These are phyloP conservation scores for Melanotaenia nigrans DNA, from an alignment of 2,797 vertebrate species.

Conservation along the genomic window DNA sequence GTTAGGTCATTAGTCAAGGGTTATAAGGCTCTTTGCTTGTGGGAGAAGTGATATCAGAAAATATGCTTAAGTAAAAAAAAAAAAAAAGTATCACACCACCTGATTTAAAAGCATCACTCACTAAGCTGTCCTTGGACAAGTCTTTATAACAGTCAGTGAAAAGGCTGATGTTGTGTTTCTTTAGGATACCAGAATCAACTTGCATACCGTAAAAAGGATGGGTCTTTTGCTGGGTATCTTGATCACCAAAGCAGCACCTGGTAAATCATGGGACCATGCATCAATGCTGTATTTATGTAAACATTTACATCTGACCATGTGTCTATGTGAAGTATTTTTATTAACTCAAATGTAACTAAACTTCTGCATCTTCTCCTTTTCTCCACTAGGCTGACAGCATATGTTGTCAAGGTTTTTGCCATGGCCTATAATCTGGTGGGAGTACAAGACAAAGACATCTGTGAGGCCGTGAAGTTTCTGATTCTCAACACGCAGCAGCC, in stretches of 20 bases:
- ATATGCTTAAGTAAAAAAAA: not conserved
- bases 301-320: not conserved
- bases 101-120: not conserved
- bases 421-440: constrained; percentile 75
- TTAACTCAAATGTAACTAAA: not conserved
- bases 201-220: constrained; percentile 71
- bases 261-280: constrained; percentile 66
- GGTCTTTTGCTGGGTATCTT: constrained; percentile 74
- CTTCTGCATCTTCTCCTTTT: not conserved
- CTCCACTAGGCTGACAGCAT: constrained; percentile 86
- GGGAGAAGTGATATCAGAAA: not conserved
- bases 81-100: not conserved
- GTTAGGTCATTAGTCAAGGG: too few species aligned
- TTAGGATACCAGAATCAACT: constrained; percentile 61
- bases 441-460: constrained; percentile 74
- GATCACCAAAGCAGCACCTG: constrained; percentile 75
- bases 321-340: not conserved
- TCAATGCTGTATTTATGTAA: not conserved
- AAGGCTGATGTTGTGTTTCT: not conserved
- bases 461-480: constrained; percentile 85
- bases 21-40: not conserved
- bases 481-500: constrained; percentile 77
- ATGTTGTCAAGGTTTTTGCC: constrained; percentile 86
- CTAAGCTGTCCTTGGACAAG: not conserved
- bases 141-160: not conserved